phyloP scores from a whole-genome alignment of 1,140 invertebrate species.

The Tenebrio molitor region DNA sequence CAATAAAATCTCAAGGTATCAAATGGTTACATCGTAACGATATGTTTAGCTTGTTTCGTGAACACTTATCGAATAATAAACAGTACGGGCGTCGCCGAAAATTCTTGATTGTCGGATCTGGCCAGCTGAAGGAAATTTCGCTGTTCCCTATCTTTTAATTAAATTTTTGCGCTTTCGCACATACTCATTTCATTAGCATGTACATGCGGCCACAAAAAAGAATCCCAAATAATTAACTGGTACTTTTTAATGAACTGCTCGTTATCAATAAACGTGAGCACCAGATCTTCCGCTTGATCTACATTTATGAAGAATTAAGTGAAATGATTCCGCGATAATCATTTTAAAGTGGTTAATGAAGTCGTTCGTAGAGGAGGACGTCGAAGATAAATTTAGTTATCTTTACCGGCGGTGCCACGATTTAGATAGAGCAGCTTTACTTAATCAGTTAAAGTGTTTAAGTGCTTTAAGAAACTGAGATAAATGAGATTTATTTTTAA shows the following conservation, averaged over 20 bases:
- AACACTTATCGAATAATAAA: constrained; percentile 47
- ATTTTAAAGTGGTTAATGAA: no score
- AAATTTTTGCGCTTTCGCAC: constrained; percentile 51
- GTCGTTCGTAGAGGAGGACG: no score
- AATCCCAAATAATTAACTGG: constrained; percentile 2
- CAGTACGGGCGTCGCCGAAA: constrained; percentile 34
- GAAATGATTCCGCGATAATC: no score
- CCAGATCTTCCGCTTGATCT: constrained; percentile 74
- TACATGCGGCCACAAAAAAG: constrained; percentile 13
- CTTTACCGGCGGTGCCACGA: no score
- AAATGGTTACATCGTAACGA: constrained; percentile 46
- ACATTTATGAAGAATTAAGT: no score
- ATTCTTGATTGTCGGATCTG: constrained; percentile 40
- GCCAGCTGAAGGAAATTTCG: constrained; percentile 49
- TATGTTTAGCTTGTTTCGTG: constrained; percentile 37
- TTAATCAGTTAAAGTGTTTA: no score
- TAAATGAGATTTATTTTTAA: no score
- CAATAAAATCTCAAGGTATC: constrained; percentile 47
- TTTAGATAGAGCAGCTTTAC: no score
- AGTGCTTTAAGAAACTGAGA: no score
- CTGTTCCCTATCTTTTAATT: constrained; percentile 50
- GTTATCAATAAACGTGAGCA: constrained; percentile 65
- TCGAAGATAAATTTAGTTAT: no score
- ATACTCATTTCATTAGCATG: constrained; percentile 39
- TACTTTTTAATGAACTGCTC: background rate